These are phyloP conservation scores for Cherax destructor DNA, from an alignment of 1,140 invertebrate genomes.

Conservation along the genomic window DNA sequence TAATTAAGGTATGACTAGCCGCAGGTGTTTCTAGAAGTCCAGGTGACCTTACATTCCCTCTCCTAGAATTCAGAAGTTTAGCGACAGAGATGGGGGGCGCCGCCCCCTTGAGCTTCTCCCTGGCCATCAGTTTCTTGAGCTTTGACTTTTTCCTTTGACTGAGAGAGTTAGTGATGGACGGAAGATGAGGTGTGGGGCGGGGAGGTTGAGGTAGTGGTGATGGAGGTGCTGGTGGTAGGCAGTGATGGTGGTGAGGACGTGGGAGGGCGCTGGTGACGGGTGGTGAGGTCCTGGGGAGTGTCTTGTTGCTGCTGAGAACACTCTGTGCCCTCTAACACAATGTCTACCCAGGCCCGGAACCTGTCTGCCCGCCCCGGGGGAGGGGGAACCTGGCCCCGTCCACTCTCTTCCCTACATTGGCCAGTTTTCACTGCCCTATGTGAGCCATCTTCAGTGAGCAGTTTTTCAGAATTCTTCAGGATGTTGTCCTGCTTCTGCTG, in stretches of 20 bases:
- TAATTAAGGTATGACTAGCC: too few species aligned
- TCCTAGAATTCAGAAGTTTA: too few species aligned
- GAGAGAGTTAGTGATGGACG: slow-evolving; percentile 7
- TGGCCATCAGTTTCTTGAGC: not conserved
- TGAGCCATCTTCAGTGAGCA: not conserved
- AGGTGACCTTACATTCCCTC: too few species aligned
- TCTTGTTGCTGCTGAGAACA: slow-evolving; percentile 30
- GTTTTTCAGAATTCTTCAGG: not conserved
- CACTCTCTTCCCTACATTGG: not conserved
- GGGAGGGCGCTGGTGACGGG: slow-evolving; percentile 20
- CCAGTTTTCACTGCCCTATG: not conserved
- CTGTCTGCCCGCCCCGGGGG: slow-evolving; percentile 52
- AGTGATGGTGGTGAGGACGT: not conserved
- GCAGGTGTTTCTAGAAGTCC: too few species aligned
- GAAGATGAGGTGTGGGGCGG: slow-evolving; percentile 19
- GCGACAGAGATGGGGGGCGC: too few species aligned
- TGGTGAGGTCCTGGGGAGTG: slow-evolving; percentile 45
- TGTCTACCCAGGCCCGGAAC: slow-evolving; percentile 62
- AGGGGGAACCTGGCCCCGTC: slow-evolving; percentile 7
- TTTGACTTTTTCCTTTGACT: not conserved
- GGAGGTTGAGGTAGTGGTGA: not conserved
- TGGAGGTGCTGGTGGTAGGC: not conserved
- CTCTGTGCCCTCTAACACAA: slow-evolving; percentile 57
- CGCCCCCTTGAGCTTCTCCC: not conserved
- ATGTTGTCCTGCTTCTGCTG: not conserved